Evolutionary conservation across 92 coral and sea anemone genomes (phyloP), one percentile per base, ranked within the genome.

Genomic region (Montipora capitata): DNA sequence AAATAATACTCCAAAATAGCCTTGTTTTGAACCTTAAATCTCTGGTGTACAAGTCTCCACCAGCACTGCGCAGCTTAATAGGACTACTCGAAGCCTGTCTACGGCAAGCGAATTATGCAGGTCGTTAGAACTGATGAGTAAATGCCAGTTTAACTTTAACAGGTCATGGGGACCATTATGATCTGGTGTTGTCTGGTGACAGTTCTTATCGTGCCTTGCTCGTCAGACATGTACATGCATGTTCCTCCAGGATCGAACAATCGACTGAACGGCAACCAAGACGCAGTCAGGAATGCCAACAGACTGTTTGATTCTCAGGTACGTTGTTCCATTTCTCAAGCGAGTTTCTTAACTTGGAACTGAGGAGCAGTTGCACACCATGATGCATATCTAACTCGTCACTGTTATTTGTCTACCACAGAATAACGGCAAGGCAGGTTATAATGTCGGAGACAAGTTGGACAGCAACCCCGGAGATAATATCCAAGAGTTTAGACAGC

Each of bases 261-360:
- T 59, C 76, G 94, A 69, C 40, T 91, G 15, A 74, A 72, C 56
- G 87, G 83, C 10, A 71, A 62, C 41, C 40, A 35, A 8, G 77
- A 62, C 72, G 80, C 86, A n/a, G 90, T 87, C 41, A 78, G 59
- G 58, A 91, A 91, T 77, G 83, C 91, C 43, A 86, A 91, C 83
- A 91, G 94, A 44, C 77, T 91, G 52, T 91, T 91, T 56, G 88
- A 89, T 59, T 89, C 92, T 56, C 92, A 89, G 92, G 92, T 83
- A 65, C 17, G 52, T 27, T 27, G 35, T 27, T 27, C 35, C 35
- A 27, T 27, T 27, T 27, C 35, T 27, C 35, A 27, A 27, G 35
- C 1, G 35, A 27, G 35, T 27, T 27, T 27, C 35, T 27, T 27
- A 27, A 27, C 35, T 27, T 27, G 35, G 35, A 2, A 45, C 51